Conservation (phyloP, 2,113 vertebrate genomes). For the Odocoileus hemionus region DNA sequence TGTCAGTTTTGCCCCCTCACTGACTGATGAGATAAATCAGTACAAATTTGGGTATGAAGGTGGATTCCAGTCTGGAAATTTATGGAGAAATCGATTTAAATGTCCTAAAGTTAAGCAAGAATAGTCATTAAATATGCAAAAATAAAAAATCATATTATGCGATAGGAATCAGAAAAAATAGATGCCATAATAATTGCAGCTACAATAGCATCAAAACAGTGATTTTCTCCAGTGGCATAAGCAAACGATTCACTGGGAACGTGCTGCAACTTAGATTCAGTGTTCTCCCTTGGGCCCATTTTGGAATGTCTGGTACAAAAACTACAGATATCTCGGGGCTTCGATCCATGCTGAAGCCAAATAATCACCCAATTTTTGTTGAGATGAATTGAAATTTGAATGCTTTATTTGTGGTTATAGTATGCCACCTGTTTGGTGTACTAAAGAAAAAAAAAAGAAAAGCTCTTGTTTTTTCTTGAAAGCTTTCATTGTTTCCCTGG, state of each 20-base stretch:
- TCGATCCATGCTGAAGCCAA: background rate
- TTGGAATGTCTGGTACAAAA: background rate
- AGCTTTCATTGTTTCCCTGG: slow-evolving; percentile 17
- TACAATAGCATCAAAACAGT: background rate
- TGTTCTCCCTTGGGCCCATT: background rate
- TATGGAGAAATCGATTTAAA: background rate
- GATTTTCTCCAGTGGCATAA: background rate
- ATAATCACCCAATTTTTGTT: slow-evolving; percentile 40
- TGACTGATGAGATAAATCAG: background rate
- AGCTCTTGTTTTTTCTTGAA: background rate
- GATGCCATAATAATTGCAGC: background rate
- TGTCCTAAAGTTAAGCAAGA: background rate
- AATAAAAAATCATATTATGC: background rate
- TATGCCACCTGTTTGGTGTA: background rate
- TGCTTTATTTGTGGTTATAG: background rate
- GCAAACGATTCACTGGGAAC: background rate
- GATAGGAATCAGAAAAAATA: background rate
- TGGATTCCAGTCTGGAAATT: background rate
- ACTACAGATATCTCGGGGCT: background rate
- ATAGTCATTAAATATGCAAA: background rate
- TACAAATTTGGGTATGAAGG: background rate
- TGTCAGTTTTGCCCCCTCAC: background rate
- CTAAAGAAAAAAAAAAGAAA: background rate
- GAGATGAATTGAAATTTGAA: slow-evolving; percentile 1
- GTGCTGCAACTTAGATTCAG: background rate